Base-by-base conservation (phyloP, 1,140 invertebrate genomes). In the Chymomyza costata region DNA sequence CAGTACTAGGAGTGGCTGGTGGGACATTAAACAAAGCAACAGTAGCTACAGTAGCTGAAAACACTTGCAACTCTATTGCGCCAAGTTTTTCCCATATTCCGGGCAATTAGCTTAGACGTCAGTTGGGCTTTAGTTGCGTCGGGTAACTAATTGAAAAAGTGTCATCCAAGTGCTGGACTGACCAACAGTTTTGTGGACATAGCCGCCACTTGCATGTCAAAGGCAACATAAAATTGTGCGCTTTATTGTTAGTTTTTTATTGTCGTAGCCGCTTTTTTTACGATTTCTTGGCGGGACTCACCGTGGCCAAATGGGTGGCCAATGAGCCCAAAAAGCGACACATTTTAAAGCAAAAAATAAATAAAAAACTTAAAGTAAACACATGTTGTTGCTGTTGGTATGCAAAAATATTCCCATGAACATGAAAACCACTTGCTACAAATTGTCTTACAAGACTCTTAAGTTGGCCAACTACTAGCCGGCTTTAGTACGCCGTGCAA, bases 381-480 rank as follows among this genome's bases (percentile, higher is more conserved):
- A 76, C 66, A 69, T 69, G 65, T 64, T 52, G 48, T 34, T 17
- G 3, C 11, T 34, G 16, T 28, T 25, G 66, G 58, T 64, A 78
- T 78, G 71, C 71, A 78, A 78, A 80, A 65, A 61, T 76, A 74
- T 78, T 78, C 71, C 71, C 71, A 78, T 80, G 71, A 78, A 78
- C 71, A 80, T 80, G 73, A 59, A 73, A 76, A 80, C 73, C 74
- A 80, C 73, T 80, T 80, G 73, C 73, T 80, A 80, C 73, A 80
- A 80, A 80, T 80, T 80, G 73, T 80, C 65, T 69, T 73, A 80
- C 73, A 80, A 80, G 74, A 64, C 15, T 3, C 15, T 34, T 17
- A 38, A 38, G 6, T 7, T 16, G 16, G 13, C 32, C 8, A 34
- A 5, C 8, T 34, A 10, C n/a, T 5, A 5, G 32, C 8, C 3